Evolutionary conservation across 2,888 invertebrate species (phyloP).

Genomic region (Platycnemis pennipes): DNA sequence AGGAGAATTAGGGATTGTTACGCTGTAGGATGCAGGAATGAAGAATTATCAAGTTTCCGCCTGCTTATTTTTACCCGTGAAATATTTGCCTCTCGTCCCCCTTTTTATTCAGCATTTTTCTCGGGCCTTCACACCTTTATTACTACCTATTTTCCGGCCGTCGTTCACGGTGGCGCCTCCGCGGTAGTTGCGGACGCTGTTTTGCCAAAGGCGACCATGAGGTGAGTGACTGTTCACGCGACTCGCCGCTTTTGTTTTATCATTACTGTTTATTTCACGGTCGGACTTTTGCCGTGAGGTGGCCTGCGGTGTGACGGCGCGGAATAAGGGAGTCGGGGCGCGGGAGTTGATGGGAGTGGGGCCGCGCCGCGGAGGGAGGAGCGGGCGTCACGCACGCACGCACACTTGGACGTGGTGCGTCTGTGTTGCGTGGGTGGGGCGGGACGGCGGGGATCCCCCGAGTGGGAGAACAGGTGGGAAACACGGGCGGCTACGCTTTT

Average conservation of each 20-base stretch:
- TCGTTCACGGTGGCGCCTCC: constrained; percentile 21
- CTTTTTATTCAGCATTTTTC: too few relatives aligned
- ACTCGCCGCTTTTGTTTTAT: constrained; percentile 36
- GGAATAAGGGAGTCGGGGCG: background rate
- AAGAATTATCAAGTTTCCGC: too few relatives aligned
- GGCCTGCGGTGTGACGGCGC: background rate
- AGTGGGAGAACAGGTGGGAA: background rate
- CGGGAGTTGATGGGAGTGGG: background rate
- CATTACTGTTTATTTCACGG: constrained; percentile 45
- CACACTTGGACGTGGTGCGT: background rate
- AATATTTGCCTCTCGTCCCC: too few relatives aligned
- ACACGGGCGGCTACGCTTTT: background rate
- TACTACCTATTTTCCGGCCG: too few relatives aligned
- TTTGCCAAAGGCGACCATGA: background rate
- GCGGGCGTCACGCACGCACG: background rate
- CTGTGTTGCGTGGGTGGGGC: background rate
- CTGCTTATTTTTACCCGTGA: too few relatives aligned
- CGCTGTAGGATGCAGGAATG: too few relatives aligned
- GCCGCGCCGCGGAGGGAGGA: background rate
- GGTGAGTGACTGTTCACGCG: background rate
- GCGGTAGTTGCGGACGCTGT: background rate
- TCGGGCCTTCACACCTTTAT: too few relatives aligned
- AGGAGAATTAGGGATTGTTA: too few relatives aligned
- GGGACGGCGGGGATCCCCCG: too few relatives aligned
- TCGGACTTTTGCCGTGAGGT: background rate